phyloP scores from a whole-genome alignment of 2,888 invertebrate species.

The Iphiclides podalirius region DNA sequence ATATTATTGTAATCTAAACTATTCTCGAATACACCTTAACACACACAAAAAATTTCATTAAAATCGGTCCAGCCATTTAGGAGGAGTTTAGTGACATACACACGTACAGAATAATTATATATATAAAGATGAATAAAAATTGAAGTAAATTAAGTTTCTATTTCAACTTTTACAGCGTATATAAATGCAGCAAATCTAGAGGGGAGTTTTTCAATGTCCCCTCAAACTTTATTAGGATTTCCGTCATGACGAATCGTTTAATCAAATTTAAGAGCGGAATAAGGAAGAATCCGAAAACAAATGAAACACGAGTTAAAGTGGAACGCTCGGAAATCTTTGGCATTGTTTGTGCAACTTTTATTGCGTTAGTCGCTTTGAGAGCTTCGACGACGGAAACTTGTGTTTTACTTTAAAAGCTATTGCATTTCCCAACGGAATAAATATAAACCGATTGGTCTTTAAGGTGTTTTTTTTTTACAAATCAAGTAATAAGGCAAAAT shows the following conservation, averaged over 20 bases:
- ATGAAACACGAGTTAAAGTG: constrained; percentile 17
- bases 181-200: neutral
- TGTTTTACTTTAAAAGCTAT: constrained; percentile 19
- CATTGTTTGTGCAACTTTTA: constrained; percentile 23
- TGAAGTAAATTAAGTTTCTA: too few species aligned
- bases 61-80: too few species aligned
- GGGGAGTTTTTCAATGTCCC: neutral
- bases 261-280: constrained; percentile 8
- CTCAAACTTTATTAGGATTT: neutral
- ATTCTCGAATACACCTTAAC: too few species aligned
- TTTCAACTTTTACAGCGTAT: neutral
- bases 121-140: too few species aligned
- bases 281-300: constrained; percentile 13
- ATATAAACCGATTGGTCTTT: too few species aligned
- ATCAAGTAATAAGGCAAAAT: too few species aligned
- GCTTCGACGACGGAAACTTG: constrained; percentile 19
- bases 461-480: too few species aligned
- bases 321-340: constrained; percentile 21
- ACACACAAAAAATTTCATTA: too few species aligned
- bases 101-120: too few species aligned
- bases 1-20: too few species aligned
- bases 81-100: too few species aligned
- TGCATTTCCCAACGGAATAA: constrained; percentile 11
- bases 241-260: constrained; percentile 1
- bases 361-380: constrained; percentile 14